These are phyloP conservation scores for Calyptomena viridis DNA, from an alignment of 2,113 vertebrate species.

Conservation along the genomic window DNA sequence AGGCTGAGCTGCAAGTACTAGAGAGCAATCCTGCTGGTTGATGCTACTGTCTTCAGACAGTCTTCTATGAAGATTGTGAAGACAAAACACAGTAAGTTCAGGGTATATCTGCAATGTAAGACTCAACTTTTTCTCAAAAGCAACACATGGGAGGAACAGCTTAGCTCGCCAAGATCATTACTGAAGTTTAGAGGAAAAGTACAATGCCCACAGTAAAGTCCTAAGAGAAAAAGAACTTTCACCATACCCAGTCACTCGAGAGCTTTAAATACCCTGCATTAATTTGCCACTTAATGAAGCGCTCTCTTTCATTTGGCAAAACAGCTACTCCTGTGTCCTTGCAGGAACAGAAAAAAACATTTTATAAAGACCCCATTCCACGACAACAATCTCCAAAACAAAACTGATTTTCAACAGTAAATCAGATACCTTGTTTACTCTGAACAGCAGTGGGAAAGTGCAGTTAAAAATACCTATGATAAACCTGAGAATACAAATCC, in stretches of 20 bases:
- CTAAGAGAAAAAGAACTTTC: neutral
- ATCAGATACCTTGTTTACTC: constrained; percentile 21
- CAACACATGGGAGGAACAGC: neutral
- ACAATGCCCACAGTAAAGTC: neutral
- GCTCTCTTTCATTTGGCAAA: constrained; percentile 1
- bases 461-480: neutral
- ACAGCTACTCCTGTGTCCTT: neutral
- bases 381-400: neutral
- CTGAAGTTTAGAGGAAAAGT: neutral
- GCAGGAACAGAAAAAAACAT: neutral
- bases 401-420: neutral
- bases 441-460: neutral
- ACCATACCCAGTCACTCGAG: constrained; percentile 1
- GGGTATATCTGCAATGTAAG: neutral
- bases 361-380: neutral
- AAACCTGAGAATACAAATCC: neutral
- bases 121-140: constrained; percentile 1
- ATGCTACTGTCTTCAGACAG: neutral
- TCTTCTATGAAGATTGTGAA: neutral
- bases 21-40: neutral
- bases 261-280: constrained; percentile 24
- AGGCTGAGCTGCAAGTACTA: neutral
- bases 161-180: neutral
- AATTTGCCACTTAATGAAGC: constrained; percentile 33
- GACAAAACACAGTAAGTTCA: neutral